Evolutionary conservation across 2,113 vertebrate genomes (phyloP).

Genomic region (Solea solea): DNA sequence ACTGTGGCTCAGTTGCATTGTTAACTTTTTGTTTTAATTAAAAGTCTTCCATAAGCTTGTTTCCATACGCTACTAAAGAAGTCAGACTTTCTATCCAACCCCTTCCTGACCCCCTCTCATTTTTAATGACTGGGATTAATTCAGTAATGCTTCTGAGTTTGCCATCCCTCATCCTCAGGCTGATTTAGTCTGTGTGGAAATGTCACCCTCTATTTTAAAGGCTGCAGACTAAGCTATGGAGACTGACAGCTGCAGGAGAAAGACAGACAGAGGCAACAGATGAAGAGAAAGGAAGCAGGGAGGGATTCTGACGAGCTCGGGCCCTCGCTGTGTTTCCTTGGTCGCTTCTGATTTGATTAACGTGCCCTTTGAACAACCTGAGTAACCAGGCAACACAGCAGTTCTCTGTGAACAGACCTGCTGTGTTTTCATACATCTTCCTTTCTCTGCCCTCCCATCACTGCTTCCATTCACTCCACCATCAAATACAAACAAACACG

Average conservation of each 20-base stretch:
- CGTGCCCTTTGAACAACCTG: conserved; percentile 58
- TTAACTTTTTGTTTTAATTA: too few species aligned
- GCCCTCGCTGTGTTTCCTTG: conserved; percentile 21
- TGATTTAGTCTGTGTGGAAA: too few species aligned
- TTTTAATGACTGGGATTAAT: too few species aligned
- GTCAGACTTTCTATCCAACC: too few species aligned
- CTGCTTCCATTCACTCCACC: neutral
- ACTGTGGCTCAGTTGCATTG: too few species aligned
- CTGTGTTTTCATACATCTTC: conserved; percentile 28
- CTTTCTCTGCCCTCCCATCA: too few species aligned
- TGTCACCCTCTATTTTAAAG: neutral
- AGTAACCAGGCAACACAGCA: conserved; percentile 72
- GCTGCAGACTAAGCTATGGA: neutral
- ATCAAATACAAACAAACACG: conserved; percentile 1
- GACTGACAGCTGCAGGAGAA: conserved; percentile 5
- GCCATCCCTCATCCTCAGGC: too few species aligned
- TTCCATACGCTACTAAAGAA: too few species aligned
- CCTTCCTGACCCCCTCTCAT: too few species aligned
- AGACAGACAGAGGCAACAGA: conserved; percentile 4
- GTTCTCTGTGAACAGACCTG: conserved; percentile 56
- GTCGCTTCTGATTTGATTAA: conserved; percentile 65
- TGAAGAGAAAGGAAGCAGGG: neutral
- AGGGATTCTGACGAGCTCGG: neutral
- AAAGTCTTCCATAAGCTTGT: too few species aligned
- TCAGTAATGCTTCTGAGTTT: too few species aligned